These are phyloP conservation scores for Tetranychus piercei DNA, from an alignment of 2,888 invertebrate species.

Conservation along the genomic window DNA sequence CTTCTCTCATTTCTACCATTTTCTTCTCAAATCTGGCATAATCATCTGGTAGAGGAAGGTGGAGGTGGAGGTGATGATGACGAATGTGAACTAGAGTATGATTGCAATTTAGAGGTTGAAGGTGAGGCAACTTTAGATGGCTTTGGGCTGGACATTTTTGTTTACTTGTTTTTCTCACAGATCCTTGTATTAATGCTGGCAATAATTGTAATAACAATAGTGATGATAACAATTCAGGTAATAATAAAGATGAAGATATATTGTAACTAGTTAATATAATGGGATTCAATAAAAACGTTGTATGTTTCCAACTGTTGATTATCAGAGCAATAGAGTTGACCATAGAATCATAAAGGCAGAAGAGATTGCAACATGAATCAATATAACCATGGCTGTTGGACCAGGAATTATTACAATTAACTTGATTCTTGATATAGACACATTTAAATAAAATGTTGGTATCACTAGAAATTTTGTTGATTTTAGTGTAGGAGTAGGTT, in stretches of 20 bases:
- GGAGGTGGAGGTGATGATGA: background rate
- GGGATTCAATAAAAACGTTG: background rate
- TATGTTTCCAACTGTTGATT: background rate
- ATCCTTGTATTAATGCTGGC: background rate
- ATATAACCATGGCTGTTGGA: background rate
- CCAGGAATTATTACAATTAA: background rate
- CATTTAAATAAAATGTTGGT: too few relatives aligned
- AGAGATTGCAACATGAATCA: background rate
- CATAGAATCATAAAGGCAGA: background rate
- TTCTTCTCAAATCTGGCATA: slow-evolving; percentile 96
- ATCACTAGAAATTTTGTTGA: background rate
- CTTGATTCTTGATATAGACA: background rate
- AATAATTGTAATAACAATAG: background rate
- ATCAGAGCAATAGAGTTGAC: background rate
- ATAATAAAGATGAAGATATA: background rate
- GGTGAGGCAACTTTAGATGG: background rate
- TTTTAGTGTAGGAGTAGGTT: background rate
- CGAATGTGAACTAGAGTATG: background rate
- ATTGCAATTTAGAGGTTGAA: slow-evolving; percentile 1
- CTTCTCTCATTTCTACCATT: slow-evolving; percentile 89
- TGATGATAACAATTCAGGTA: background rate
- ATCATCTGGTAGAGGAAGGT: slow-evolving; percentile 48
- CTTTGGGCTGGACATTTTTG: background rate
- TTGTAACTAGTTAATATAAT: background rate
- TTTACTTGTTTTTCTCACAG: background rate